Base-by-base conservation (phyloP, 2,113 vertebrate species). In the Ursus arctos region DNA sequence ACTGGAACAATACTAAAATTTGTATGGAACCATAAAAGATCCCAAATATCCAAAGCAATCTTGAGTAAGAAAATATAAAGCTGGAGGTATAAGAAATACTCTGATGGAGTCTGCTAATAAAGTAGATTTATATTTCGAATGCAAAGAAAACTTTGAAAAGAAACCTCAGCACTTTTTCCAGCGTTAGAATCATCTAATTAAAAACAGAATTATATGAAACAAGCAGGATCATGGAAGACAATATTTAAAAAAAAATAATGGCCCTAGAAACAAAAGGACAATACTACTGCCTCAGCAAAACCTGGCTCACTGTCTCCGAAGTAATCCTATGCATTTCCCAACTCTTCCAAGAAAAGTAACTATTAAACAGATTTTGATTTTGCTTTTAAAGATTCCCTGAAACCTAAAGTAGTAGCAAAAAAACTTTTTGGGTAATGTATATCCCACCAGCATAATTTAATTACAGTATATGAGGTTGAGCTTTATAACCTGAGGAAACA, bases 141-240 rank as follows among this genome's bases (percentile, higher is more conserved):
- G 28, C 36, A 95, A 0, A 26, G 14, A 82, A 82, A 47, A 92
- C 10, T 16, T 94, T 88, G 57, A 74, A 84, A 74, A 53, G 43
- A 67, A 94, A 76, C 47, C 57, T 82, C 33, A 65, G 22, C 81
- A 53, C 69, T 80, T 79, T 53, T 55, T 26, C 74, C 47, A 72
- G 36, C 53, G 28, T 93, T 92, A 53, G 14, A 31, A 88, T 93
- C 55, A 93, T 61, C 22, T 67, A 92, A 83, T 91, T 74, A 94
- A 95, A 90, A 61, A 43, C 21, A 69, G 2, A 95, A 76, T 93
- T 61, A 91, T 83, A 83, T n/a, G 33, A 94, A 57, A 11, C 0
- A 81, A 95, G 18, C 6, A 84, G 13, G 55, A 51, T 80, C 49
- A 93, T 10, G 18, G 94, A 97, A 69, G 40, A 49, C 26, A 72